phyloP scores from a whole-genome alignment of 2,888 invertebrate genomes.

The Rhorus exstirpatorius region DNA sequence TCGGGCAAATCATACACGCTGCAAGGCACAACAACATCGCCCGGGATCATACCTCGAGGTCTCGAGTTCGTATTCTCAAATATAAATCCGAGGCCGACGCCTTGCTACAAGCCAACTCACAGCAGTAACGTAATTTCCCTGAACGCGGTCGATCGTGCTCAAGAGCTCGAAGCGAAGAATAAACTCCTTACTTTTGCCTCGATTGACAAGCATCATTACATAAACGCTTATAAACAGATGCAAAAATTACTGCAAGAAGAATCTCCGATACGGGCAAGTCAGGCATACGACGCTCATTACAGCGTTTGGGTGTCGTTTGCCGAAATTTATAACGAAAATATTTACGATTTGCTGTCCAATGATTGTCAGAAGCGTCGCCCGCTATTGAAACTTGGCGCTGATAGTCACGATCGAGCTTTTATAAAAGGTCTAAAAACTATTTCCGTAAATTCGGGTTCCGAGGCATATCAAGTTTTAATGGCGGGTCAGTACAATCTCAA shows the following conservation, averaged over 20 bases:
- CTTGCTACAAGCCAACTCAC: constrained; percentile 81
- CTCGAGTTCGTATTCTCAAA: constrained; percentile 88
- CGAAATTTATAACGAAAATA: constrained; percentile 96
- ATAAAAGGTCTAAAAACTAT: constrained; percentile 87
- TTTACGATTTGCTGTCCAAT: constrained; percentile 92
- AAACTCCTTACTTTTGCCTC: constrained; percentile 80
- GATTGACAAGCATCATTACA: constrained; percentile 79
- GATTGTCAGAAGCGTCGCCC: constrained; percentile 80
- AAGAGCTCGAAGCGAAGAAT: constrained; percentile 79
- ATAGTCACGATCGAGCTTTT: constrained; percentile 79
- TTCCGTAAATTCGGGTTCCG: constrained; percentile 91
- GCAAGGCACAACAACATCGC: constrained; percentile 89
- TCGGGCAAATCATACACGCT: constrained; percentile 96
- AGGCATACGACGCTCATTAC: constrained; percentile 77
- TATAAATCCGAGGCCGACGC: constrained; percentile 75
- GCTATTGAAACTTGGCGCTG: constrained; percentile 80
- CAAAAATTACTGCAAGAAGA: constrained; percentile 81
- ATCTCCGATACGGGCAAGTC: constrained; percentile 74
- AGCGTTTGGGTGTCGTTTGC: constrained; percentile 95
- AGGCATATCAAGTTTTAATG: constrained; percentile 94
- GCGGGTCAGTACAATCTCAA: constrained; percentile 93
- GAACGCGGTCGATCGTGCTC: constrained; percentile 74
- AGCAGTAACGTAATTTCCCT: constrained; percentile 78
- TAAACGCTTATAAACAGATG: constrained; percentile 81
- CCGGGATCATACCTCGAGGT: constrained; percentile 90